Evolutionary conservation across 2,888 invertebrate genomes (phyloP).

Genomic region (Meteorus cinctellus): DNA sequence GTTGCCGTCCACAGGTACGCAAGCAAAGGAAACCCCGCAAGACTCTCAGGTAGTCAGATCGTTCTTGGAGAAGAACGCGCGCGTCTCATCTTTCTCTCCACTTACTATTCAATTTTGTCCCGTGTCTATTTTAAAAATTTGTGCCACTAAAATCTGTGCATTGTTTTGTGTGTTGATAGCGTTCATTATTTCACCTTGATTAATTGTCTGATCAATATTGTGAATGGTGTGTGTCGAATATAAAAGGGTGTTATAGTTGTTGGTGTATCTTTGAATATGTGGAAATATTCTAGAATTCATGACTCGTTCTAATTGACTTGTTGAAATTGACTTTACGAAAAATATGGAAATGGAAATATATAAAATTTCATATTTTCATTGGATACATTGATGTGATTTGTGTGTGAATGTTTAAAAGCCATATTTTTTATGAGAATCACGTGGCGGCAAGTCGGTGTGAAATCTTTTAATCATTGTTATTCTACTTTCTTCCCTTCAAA

Average conservation of each 20-base stretch:
- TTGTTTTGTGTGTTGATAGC: not conserved
- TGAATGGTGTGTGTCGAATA: not conserved
- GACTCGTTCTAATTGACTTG: not conserved
- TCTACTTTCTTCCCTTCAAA: not conserved
- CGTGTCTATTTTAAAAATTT: not conserved
- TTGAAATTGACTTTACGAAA: not conserved
- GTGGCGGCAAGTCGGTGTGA: not conserved
- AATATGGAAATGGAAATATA: not conserved
- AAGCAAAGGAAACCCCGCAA: conserved; percentile 58
- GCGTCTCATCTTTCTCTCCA: conserved; percentile 17
- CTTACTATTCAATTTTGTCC: not conserved
- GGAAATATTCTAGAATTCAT: no score
- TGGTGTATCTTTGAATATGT: not conserved
- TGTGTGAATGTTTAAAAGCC: not conserved
- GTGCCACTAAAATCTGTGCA: not conserved
- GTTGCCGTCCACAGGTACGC: conserved; percentile 68
- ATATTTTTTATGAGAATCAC: not conserved
- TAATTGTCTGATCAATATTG: conserved; percentile 4
- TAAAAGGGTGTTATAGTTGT: not conserved
- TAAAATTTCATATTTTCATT: not conserved
- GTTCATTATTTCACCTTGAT: not conserved
- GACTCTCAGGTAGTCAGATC: conserved; percentile 60
- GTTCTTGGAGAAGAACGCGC: conserved; percentile 30
- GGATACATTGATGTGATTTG: not conserved
- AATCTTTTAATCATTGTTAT: not conserved